Evolutionary conservation across 2,888 invertebrate species (phyloP).

Genomic region (Nomada ferruginata): DNA sequence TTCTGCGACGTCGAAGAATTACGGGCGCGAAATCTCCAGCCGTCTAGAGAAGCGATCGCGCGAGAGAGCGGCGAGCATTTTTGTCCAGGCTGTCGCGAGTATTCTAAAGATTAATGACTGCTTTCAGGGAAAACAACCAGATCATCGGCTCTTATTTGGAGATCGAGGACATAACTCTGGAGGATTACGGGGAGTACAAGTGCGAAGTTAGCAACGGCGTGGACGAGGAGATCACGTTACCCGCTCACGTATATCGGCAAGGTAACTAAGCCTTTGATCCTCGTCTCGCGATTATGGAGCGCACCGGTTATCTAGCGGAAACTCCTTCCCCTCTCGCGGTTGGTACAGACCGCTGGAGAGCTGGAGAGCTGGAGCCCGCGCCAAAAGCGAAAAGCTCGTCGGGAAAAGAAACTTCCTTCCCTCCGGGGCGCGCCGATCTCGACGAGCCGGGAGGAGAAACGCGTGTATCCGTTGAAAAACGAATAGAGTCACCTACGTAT

Average conservation of each 20-base stretch:
- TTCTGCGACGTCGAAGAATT: no score
- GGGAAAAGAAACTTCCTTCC: background rate
- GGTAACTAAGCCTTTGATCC: slow-evolving; percentile 71
- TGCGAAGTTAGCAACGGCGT: slow-evolving; percentile 88
- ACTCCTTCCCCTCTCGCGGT: background rate
- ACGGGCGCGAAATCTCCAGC: no score
- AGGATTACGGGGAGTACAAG: slow-evolving; percentile 90
- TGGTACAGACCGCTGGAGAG: no score
- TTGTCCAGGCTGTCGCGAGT: background rate
- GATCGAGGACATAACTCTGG: slow-evolving; percentile 86
- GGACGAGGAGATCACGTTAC: slow-evolving; percentile 83
- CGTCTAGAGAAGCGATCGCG: slow-evolving; percentile 4
- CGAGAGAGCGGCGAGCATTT: background rate
- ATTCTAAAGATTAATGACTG: slow-evolving; percentile 22
- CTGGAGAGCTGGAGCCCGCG: background rate
- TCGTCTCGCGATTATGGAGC: slow-evolving; percentile 17
- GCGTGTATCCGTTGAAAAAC: background rate
- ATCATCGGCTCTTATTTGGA: slow-evolving; percentile 90
- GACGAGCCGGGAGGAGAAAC: background rate
- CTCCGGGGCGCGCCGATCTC: background rate
- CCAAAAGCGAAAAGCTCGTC: background rate
- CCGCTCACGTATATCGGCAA: slow-evolving; percentile 81
- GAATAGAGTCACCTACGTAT: background rate
- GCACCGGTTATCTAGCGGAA: slow-evolving; percentile 17
- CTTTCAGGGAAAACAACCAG: slow-evolving; percentile 88